phyloP scores from a whole-genome alignment of 2,113 vertebrate genomes.

The Pituophis catenifer region DNA sequence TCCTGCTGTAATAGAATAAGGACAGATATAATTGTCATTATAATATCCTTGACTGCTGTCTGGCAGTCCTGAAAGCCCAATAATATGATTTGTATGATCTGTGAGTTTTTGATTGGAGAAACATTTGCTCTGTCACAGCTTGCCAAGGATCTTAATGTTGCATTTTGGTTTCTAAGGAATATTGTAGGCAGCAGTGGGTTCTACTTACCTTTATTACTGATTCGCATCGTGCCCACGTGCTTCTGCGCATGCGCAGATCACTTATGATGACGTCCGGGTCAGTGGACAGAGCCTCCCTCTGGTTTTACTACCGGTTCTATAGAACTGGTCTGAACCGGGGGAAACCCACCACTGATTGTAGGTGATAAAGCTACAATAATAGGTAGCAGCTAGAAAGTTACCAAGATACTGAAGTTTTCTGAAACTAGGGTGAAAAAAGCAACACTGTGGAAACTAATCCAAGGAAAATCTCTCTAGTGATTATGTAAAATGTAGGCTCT shows the following conservation, averaged over 20 bases:
- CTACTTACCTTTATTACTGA: no score
- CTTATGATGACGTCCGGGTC: no score
- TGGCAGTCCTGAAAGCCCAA: conserved; percentile 15
- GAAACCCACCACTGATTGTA: neutral
- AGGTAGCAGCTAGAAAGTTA: neutral
- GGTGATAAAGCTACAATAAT: conserved; percentile 24
- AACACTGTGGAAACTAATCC: conserved; percentile 46
- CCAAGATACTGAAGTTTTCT: conserved; percentile 31
- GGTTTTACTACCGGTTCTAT: no score
- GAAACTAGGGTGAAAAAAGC: conserved; percentile 26
- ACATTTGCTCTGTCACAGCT: conserved; percentile 26
- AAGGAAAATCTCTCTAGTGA: conserved; percentile 51
- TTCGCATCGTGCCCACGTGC: no score
- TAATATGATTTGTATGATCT: conserved; percentile 28
- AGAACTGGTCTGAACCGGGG: no score
- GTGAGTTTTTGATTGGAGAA: conserved; percentile 12
- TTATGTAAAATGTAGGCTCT: conserved; percentile 52
- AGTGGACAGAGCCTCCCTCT: no score
- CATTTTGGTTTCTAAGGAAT: conserved; percentile 22
- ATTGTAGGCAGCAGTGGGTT: neutral
- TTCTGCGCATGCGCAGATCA: no score
- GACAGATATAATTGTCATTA: conserved; percentile 10
- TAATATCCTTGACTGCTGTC: conserved; percentile 15
- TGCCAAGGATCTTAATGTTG: conserved; percentile 38
- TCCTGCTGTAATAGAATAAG: conserved; percentile 16